These are phyloP conservation scores for Hedya salicella DNA, from an alignment of 2,888 invertebrate genomes.

Conservation along the genomic window DNA sequence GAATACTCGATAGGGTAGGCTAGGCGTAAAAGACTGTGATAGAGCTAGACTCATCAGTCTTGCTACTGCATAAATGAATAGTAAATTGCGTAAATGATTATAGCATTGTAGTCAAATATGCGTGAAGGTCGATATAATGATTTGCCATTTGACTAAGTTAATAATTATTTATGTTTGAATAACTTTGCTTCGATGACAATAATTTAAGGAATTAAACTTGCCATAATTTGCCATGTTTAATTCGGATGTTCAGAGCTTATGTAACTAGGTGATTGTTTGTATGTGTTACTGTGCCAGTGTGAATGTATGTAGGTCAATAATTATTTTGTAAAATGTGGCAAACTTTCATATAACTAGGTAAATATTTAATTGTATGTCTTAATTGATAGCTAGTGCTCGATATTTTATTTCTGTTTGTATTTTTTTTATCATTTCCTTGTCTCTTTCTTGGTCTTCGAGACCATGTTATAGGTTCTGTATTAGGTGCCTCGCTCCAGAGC, in stretches of 20 bases:
- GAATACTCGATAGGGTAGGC: conserved; percentile 43
- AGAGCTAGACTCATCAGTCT: conserved; percentile 52
- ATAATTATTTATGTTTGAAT: conserved; percentile 36
- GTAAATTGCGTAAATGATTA: conserved; percentile 45
- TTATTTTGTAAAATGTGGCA: conserved; percentile 6
- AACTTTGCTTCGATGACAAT: conserved; percentile 33
- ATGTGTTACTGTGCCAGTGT: conserved; percentile 23
- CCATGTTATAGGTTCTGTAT: no score
- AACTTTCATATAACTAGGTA: neutral
- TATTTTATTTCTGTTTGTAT: conserved; percentile 2
- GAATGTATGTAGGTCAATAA: neutral
- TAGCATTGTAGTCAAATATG: conserved; percentile 42
- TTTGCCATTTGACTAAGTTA: conserved; percentile 56
- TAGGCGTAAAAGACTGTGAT: conserved; percentile 64
- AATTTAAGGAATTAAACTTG: conserved; percentile 75
- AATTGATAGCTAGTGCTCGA: conserved; percentile 10
- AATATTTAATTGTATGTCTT: conserved; percentile 5
- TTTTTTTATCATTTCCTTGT: no score
- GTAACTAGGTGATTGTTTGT: neutral
- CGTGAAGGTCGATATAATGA: conserved; percentile 47
- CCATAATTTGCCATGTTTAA: conserved; percentile 81
- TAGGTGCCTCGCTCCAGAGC: no score
- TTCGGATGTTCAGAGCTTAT: conserved; percentile 53
- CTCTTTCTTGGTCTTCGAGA: no score
- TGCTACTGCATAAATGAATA: conserved; percentile 25